Conservation (phyloP, 2,113 vertebrate species). For the Bufo bufo region DNA sequence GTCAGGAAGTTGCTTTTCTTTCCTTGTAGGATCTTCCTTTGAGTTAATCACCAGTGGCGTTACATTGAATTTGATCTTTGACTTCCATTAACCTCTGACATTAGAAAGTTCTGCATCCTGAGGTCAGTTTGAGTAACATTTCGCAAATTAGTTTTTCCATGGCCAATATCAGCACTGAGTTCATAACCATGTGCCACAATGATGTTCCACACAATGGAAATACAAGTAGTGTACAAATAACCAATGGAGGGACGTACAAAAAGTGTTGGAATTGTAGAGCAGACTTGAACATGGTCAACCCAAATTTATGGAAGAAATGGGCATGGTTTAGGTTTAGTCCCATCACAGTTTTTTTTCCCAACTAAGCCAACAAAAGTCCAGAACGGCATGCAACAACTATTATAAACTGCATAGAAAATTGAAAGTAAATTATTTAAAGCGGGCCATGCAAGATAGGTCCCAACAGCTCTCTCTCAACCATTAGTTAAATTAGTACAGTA, state of each 20-base stretch:
- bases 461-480: too few relatives aligned
- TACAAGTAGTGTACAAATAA: not conserved
- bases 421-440: too few relatives aligned
- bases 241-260: not conserved
- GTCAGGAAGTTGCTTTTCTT: constrained; percentile 46
- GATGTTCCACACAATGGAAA: not conserved
- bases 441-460: too few relatives aligned
- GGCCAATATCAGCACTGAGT: not conserved
- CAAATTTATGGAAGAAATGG: too few relatives aligned
- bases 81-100: constrained; percentile 47
- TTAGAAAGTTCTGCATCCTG: not conserved
- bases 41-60: constrained; percentile 13
- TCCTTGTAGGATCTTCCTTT: constrained; percentile 47
- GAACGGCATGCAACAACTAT: too few relatives aligned
- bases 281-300: too few relatives aligned
- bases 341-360: too few relatives aligned
- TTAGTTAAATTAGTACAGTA: too few relatives aligned
- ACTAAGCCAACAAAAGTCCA: too few relatives aligned
- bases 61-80: constrained; percentile 5
- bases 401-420: too few relatives aligned
- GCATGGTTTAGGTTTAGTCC: too few relatives aligned
- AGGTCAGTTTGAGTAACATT: not conserved
- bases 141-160: not conserved
- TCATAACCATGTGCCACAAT: not conserved
- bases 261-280: too few relatives aligned